Base-by-base conservation (phyloP, 35 echinoderm and acorn worm species). In the Acanthaster planci region DNA sequence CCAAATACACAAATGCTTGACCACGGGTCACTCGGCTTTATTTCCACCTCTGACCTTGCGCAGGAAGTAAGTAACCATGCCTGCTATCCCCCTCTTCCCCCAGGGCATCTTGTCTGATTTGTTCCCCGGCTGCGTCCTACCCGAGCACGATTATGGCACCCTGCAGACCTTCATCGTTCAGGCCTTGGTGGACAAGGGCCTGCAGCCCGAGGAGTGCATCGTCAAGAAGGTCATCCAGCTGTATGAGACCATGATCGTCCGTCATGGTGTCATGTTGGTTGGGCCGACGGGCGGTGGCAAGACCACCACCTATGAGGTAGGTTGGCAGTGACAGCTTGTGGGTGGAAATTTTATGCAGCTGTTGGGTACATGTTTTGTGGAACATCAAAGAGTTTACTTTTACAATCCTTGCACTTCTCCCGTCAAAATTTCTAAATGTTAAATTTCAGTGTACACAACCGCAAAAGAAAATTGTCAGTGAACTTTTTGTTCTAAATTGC, bases 191-290 rank as follows among this genome's bases (percentile, higher is more conserved):
- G 89, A 90, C 37, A 93, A 91, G 18, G 92, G 92, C 35, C 82
- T 93, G 32, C 95, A 94, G 44, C 84, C 83, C 36, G 67, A 88
- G 52, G 88, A 91, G n/a, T 93, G 88, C 37, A 55, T 91, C 59
- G 78, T 98, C 21, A 90, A 85, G 68, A 98, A 98, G 52, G 89
- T 94, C 38, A 98, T 98, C 39, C 95, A 98, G 77, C 82, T 98
- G 36, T 98, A 98, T 68, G 95, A 98, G 91, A 98, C 95, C 2
- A 98, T 98, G 95, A 98, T 98, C 56, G 95, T 97, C 3, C 76
- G 95, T 59, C 95, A 98, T 53, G 95, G 95, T 75, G 95, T 98
- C 95, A 98, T 98, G 95, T 77, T 98, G 85, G 95, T 98, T 0
- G 95, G 95, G 23, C 94, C 94, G 9, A 97, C 94, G 38, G 94